These are phyloP conservation scores for Pherbina coryleti DNA, from an alignment of 2,888 invertebrate genomes.

Conservation along the genomic window DNA sequence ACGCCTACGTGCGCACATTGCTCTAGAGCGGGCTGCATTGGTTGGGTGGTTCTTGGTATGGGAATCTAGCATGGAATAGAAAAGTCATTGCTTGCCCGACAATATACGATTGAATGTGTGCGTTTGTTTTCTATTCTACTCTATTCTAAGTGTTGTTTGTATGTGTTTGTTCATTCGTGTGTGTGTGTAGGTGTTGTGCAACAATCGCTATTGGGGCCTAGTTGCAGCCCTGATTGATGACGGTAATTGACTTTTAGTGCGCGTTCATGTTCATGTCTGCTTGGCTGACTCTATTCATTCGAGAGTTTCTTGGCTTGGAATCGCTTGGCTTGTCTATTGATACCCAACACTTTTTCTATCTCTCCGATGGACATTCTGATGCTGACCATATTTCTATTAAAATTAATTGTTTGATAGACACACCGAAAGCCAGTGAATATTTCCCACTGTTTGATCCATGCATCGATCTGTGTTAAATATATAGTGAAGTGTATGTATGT, in stretches of 20 bases:
- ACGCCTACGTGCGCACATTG: background rate
- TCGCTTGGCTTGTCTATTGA: background rate
- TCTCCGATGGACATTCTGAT: too few species aligned
- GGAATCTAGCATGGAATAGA: background rate
- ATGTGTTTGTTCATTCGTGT: background rate
- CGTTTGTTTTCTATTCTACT: background rate
- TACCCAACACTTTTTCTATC: background rate
- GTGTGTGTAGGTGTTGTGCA: background rate
- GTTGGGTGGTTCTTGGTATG: background rate
- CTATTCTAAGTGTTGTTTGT: background rate
- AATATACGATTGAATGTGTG: background rate
- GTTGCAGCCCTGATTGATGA: conserved; percentile 42
- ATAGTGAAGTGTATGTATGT: background rate
- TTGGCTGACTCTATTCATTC: background rate
- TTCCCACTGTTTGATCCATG: too few species aligned
- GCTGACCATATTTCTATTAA: background rate
- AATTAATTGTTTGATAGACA: background rate
- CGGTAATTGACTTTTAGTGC: conserved; percentile 46
- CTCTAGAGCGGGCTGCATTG: background rate
- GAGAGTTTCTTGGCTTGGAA: background rate
- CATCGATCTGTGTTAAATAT: background rate
- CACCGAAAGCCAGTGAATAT: too few species aligned
- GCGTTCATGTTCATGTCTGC: conserved; percentile 31
- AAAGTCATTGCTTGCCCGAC: background rate
- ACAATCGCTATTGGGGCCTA: conserved; percentile 1